Evolutionary conservation across 2,113 vertebrate species (phyloP).

Genomic region (Ivindomyrus marchei): DNA sequence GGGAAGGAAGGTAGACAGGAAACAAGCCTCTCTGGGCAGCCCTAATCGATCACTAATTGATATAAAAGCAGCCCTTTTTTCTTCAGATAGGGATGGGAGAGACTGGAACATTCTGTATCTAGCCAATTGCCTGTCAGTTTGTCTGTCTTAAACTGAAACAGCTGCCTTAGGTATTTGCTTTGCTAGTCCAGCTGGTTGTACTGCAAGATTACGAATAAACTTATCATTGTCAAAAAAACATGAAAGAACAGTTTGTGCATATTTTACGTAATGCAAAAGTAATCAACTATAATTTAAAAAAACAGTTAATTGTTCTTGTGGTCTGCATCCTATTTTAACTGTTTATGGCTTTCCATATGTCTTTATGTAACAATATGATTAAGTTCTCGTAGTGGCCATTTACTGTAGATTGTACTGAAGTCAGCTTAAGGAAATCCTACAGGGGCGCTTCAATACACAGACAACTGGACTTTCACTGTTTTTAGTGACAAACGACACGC

Average conservation of each 20-base stretch:
- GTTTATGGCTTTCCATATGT: not conserved
- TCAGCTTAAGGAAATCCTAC: not conserved
- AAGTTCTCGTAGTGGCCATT: not conserved
- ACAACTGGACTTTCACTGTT: not conserved
- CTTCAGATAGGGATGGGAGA: not conserved
- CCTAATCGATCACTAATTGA: not conserved
- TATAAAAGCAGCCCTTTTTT: not conserved
- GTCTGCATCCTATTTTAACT: not conserved
- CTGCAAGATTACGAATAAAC: not conserved
- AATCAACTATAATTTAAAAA: not conserved
- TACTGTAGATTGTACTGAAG: not conserved
- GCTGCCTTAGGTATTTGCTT: not conserved
- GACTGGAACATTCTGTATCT: not conserved
- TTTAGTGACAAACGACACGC: not conserved
- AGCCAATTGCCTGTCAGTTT: not conserved
- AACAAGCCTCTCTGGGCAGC: not conserved
- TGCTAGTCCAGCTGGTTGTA: not conserved
- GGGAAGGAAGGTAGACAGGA: not conserved
- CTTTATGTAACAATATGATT: not conserved
- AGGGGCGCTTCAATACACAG: not conserved
- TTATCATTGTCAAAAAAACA: not conserved
- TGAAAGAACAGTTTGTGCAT: not conserved
- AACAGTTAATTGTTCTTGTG: not conserved
- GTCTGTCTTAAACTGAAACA: not conserved
- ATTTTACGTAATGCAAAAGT: not conserved